phyloP scores from a whole-genome alignment of 2,797 vertebrate species.

The Meriones psammophilus region DNA sequence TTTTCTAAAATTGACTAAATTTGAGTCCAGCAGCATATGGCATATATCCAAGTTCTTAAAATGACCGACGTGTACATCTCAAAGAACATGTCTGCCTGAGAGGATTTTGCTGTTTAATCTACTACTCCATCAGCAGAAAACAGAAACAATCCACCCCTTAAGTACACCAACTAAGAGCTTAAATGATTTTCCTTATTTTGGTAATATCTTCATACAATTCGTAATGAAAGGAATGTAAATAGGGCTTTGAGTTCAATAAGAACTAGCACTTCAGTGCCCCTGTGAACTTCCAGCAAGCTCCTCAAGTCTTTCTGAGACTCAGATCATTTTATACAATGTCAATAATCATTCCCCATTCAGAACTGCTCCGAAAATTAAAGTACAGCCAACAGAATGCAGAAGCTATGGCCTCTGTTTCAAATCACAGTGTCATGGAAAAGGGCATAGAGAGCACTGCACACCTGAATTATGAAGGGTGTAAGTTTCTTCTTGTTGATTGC shows the following conservation, averaged over 20 bases:
- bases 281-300: neutral
- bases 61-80: conserved; percentile 8
- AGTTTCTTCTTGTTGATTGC: conserved; percentile 98
- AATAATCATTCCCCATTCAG: conserved; percentile 18
- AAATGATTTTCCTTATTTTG: conserved; percentile 49
- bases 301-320: neutral
- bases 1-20: conserved; percentile 58
- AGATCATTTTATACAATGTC: conserved; percentile 6
- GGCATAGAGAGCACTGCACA: conserved; percentile 72
- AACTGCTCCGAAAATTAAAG: neutral
- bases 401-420: neutral
- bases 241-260: neutral
- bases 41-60: conserved; percentile 1
- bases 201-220: conserved; percentile 2
- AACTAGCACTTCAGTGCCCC: conserved; percentile 39
- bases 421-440: neutral
- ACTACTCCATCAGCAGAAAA: conserved; percentile 31
- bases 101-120: neutral
- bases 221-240: conserved; percentile 1
- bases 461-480: conserved; percentile 96
- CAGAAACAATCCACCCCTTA: neutral
- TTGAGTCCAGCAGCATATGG: neutral
- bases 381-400: neutral
- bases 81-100: conserved; percentile 4
- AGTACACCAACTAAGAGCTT: conserved; percentile 18